Evolutionary conservation across 2,797 vertebrate genomes (phyloP).

Genomic region (Percopsis omiscomaycus): DNA sequence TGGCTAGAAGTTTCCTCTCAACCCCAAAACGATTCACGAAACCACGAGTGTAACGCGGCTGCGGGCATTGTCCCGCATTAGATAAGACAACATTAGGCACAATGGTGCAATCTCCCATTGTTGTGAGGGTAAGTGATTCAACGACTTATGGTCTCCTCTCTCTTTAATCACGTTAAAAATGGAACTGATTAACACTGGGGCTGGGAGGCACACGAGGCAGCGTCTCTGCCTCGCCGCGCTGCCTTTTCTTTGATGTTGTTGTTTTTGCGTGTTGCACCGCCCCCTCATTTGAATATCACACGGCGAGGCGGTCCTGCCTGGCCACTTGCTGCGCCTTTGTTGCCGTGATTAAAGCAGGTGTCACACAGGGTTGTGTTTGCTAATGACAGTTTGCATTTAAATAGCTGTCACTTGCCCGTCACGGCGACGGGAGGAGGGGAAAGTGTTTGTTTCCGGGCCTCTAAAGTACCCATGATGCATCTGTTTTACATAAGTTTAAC

Average conservation of each 20-base stretch:
- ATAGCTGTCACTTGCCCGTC: slow-evolving; percentile 79
- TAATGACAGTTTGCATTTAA: slow-evolving; percentile 82
- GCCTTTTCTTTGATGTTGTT: slow-evolving; percentile 88
- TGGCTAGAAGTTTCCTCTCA: too few relatives aligned
- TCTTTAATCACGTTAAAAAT: slow-evolving; percentile 73
- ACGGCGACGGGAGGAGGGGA: slow-evolving; percentile 54
- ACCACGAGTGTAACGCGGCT: not conserved
- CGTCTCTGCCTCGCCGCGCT: slow-evolving; percentile 44
- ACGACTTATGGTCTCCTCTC: slow-evolving; percentile 54
- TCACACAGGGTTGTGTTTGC: slow-evolving; percentile 78
- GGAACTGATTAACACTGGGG: slow-evolving; percentile 71
- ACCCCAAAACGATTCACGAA: not conserved
- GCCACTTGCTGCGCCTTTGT: slow-evolving; percentile 77
- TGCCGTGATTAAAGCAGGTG: slow-evolving; percentile 83
- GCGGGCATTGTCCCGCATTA: not conserved
- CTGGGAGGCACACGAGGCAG: slow-evolving; percentile 58
- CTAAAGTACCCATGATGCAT: slow-evolving; percentile 72
- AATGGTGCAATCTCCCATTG: slow-evolving; percentile 20
- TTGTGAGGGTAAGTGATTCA: slow-evolving; percentile 50
- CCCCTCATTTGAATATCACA: slow-evolving; percentile 93
- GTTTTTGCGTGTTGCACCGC: slow-evolving; percentile 75
- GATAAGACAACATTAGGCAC: slow-evolving; percentile 11
- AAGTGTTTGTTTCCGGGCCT: slow-evolving; percentile 76
- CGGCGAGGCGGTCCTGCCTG: slow-evolving; percentile 72
- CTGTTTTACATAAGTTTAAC: slow-evolving; percentile 83